Evolutionary conservation across 2,888 invertebrate species (phyloP).

Genomic region (Tinea pellionella): DNA sequence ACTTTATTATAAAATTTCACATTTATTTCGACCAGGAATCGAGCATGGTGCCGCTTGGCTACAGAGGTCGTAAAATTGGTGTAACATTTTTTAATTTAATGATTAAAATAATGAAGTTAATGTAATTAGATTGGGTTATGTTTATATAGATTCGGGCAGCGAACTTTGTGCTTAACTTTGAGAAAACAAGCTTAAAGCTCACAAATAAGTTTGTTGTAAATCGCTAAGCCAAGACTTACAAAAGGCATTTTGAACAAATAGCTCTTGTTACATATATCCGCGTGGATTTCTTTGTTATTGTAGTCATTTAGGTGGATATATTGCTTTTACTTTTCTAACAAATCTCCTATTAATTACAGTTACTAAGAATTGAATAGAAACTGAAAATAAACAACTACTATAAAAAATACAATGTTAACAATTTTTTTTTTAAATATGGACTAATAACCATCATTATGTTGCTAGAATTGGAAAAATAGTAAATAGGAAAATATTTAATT

Average conservation of each 20-base stretch:
- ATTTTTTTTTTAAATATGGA: no score
- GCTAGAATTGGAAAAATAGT: no score
- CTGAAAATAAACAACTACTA: no score
- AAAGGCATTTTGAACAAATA: slow-evolving; percentile 9
- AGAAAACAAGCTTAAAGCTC: slow-evolving; percentile 15
- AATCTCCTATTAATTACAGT: neutral
- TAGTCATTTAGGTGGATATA: neutral
- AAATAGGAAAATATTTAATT: no score
- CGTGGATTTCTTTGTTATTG: neutral
- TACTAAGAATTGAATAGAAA: no score
- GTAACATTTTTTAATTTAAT: no score
- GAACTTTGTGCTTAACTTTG: slow-evolving; percentile 12
- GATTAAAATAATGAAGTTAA: neutral
- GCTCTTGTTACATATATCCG: neutral
- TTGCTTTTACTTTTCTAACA: neutral
- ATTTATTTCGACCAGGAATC: no score
- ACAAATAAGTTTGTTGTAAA: slow-evolving; percentile 14
- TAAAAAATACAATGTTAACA: no score
- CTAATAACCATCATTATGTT: no score
- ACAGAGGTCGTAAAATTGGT: no score
- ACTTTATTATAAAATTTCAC: no score
- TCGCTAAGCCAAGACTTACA: slow-evolving; percentile 13
- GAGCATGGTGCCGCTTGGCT: no score
- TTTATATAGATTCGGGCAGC: neutral
- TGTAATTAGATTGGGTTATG: neutral